Base-by-base conservation (phyloP, 1,140 invertebrate species). In the Nylanderia fulva region DNA sequence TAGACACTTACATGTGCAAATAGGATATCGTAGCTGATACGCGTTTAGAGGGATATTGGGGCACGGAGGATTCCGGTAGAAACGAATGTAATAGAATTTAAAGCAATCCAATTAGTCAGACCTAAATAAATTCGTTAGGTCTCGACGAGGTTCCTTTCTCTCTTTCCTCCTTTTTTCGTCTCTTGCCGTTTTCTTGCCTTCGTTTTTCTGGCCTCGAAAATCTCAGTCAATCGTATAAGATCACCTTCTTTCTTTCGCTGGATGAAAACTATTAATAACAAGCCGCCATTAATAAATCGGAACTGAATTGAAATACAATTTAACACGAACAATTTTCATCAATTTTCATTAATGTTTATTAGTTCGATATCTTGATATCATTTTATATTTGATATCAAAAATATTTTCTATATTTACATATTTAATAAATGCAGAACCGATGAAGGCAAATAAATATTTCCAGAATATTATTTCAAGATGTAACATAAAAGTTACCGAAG, bases 81-180 rank as follows among this genome's bases (percentile, higher is more conserved):
- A 33, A 39, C 36, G 18, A 7, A 24, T 58, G 52, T 54, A 88
- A 86, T 90, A 71, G 58, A 66, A 63, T 86, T 83, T 69, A 58
- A 54, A 69, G 42, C 86, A 83, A 87, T 90, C 84, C 86, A 88
- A 91, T 91, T 88, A 90, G 83, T 66, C 75, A 68, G 24, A 83
- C 29, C 56, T 84, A 85, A 90, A 86, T 90, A 90, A 88, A 90
- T 87, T 91, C 85, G 74, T 89, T 86, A 88, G 85, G 69, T 77
- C 84, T 71, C 74, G 82, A 63, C 77, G 56, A 72, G 66, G 24
- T 39, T 71, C 29, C 56, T 42, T 7, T 15, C 2, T 27, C 18
- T 29, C 45, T 75, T 11, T 56, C 39, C 45, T 33, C 18, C 8
- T 42, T 7, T 61, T n/a, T 54, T 69, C 11, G 8, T 69, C 5